Evolutionary conservation across 2,113 vertebrate species (phyloP), one percentile per base, ranked within the genome.

Genomic region (Melospiza melodia): DNA sequence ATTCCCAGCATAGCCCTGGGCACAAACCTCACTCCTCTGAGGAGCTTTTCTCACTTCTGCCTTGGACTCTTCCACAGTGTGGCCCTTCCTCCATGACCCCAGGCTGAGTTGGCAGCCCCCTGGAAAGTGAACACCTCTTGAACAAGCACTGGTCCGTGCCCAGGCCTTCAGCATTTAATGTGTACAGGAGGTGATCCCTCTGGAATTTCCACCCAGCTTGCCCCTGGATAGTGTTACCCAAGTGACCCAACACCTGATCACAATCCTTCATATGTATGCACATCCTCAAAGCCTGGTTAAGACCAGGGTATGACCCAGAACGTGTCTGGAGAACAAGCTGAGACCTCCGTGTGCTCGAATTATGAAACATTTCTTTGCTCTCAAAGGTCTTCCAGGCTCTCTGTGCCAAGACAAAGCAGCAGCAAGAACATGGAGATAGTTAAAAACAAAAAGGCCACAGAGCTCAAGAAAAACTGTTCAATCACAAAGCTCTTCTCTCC

Each of bases 111-210:
- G 90, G 33, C 61, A 82, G 52, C 21, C 21, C 75, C 67, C 49
- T 49, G 67, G 51, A 89, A 94, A 94, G 37, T 44, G 39, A 84
- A 86, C 46, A 74, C 25, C 33, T 72, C 67, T 61, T 41, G 39
- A n/a, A 49, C 43, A 68, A 72, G 16, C 0, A 0, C 16, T 48
- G 44, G 22, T 68, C 73, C 0, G 0, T 85, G 85, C 55, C 15
- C 80, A 85, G 48, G 43, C 37, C 43, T 75, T 28, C 49, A 80
- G 84, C 52, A 84, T 51, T 76, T 74, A 52, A 63, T 62, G 31
- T 37, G 22, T 30, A 54, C 11, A 7, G 76, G 68, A 94, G 88
- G 78, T 68, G 85, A 92, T 84, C 58, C 78, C 54, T 76, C 55
- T 7, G 12, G 55, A 81, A 94, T 86, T 90, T 43, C 63, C 77